Percentiles rank a stretch among this genome's conserved stretches.
Conservation (phyloP, 2,797 vertebrate species). For the Halcyon leucocephala region DNA sequence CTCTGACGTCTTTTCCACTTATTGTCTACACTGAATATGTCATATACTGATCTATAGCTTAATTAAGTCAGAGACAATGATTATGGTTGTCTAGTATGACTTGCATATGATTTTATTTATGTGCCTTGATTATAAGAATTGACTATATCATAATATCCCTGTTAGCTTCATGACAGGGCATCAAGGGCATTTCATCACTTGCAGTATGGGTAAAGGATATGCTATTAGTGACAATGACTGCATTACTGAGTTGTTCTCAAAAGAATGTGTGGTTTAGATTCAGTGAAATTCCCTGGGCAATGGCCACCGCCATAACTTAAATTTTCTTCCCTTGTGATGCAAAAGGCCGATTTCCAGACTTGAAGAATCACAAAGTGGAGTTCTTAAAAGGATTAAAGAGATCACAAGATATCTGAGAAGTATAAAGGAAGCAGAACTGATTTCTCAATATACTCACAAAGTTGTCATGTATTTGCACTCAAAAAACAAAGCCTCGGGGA, state of each 20-base stretch:
- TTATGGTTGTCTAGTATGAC: background rate
- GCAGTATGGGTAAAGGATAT: background rate
- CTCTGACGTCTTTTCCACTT: background rate
- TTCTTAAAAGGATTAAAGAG: background rate
- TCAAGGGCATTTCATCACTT: background rate
- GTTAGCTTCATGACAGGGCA: background rate
- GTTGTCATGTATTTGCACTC: background rate
- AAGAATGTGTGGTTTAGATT: background rate
- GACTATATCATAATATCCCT: background rate
- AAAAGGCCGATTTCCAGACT: background rate
- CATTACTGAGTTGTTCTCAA: background rate
- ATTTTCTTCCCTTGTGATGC: background rate
- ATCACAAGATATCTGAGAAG: background rate
- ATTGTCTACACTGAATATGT: background rate
- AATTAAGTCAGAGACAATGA: background rate
- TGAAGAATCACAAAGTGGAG: background rate
- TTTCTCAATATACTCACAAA: background rate
- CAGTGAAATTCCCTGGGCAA: background rate
- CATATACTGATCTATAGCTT: background rate
- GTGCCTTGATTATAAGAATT: background rate
- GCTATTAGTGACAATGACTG: background rate
- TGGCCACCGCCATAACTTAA: background rate
- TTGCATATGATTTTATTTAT: background rate
- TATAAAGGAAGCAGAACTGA: background rate
- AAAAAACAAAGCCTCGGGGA: background rate